Evolutionary conservation across 2,888 invertebrate species (phyloP).

Genomic region (Sympetrum striolatum): DNA sequence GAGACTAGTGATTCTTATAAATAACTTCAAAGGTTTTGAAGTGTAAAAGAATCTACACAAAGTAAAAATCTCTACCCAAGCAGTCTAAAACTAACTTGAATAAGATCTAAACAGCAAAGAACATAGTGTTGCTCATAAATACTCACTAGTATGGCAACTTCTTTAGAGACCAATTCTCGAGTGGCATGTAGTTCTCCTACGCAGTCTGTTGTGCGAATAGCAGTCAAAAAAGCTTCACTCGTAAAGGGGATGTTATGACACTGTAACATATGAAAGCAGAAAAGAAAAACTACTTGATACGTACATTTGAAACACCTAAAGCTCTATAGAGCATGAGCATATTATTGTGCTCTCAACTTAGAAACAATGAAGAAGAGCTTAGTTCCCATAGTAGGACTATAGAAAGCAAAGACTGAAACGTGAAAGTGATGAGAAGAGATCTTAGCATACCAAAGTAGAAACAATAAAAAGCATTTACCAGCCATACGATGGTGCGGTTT

Average conservation of each 20-base stretch:
- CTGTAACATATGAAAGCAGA: constrained; percentile 62
- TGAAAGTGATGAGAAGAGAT: background rate
- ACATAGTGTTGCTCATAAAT: background rate
- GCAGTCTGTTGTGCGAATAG: constrained; percentile 79
- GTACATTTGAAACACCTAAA: background rate
- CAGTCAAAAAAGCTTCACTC: constrained; percentile 84
- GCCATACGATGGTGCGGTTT: constrained; percentile 86
- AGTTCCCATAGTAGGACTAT: background rate
- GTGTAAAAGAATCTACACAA: background rate
- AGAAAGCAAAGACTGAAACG: background rate
- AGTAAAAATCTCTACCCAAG: background rate
- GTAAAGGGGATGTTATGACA: constrained; percentile 79
- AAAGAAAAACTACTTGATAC: background rate
- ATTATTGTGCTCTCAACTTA: background rate
- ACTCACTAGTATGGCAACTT: constrained; percentile 76
- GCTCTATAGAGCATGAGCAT: background rate
- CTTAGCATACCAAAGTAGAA: background rate
- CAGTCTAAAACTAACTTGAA: background rate
- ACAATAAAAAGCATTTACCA: constrained; percentile 67
- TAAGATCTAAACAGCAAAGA: background rate
- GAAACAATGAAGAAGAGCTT: background rate
- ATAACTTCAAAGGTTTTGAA: no score
- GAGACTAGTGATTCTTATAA: no score
- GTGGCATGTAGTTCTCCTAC: constrained; percentile 84
- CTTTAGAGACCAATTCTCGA: constrained; percentile 78